Evolutionary conservation across 2,113 vertebrate genomes (phyloP), one percentile per base, ranked within the genome.

Genomic region (Gobio gobio): DNA sequence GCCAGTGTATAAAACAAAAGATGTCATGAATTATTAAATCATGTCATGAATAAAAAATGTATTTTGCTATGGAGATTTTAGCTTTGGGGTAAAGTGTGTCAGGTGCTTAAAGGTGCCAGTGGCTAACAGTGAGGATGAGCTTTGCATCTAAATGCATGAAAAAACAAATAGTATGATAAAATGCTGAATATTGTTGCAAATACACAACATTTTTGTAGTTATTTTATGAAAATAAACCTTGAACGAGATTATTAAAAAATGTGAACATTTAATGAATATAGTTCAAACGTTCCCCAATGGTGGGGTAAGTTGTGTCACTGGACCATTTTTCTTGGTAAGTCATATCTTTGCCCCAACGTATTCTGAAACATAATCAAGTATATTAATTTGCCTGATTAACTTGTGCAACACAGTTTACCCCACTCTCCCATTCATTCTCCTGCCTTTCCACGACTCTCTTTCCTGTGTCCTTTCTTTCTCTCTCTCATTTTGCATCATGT

Each of bases 361-460:
- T 47, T 73, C 22, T n/a, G 40, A 45, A 73, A 45, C 12, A 45
- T 66, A 66, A 68, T 68, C 33, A 68, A 7, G 16, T 18, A 40
- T 22, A 40, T 70, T 40, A 3, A 49, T 20, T 75, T 51, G n/a
- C 43, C 14, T 54, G 47, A 75, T 54, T 18, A 9, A 9, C 47
- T 70, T 40, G 20, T 40, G 51, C 1, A 29, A 7, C 47, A 59
- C 66, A 59, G 29, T 78, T 70, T 29, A 43, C 54, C 70, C 75
- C 75, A 26, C 24, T 76, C 75, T 64, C 8, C 54, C 36, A 64
- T 43, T 82, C 26, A 4, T 18, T 78, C 51, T 84, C 64, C 33
- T 70, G 33, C 84, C 54, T 54, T 59, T 33, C 56, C 33, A 43
- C 9, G 56, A 80, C 83, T 84, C 6, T 51, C 78, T 72, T 36